A percentile compares a stretch with the other conserved stretches of the same genome.
Conservation (phyloP, 2,797 vertebrate species). For the Octomys mimax region DNA sequence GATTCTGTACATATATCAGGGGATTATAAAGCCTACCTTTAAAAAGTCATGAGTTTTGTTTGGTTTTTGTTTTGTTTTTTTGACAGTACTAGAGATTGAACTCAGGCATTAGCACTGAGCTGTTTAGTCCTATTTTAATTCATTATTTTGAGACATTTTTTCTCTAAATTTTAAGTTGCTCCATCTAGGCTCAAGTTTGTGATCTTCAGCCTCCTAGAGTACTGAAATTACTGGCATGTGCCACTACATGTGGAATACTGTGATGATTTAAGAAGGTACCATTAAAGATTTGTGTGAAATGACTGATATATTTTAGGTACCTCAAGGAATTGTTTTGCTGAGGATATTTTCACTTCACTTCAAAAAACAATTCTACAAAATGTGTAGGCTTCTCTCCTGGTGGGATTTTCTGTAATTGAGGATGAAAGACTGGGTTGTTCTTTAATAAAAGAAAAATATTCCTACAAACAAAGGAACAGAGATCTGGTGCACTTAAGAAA, state of each 20-base stretch:
- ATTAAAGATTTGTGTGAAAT: neutral
- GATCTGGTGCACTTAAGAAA: neutral
- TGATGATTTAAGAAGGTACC: neutral
- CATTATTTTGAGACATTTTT: neutral
- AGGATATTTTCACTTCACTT: neutral
- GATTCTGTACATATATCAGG: neutral
- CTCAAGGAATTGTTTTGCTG: neutral
- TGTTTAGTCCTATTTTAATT: neutral
- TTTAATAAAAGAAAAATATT: neutral
- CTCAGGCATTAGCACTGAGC: neutral
- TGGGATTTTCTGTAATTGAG: neutral
- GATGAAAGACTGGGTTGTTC: neutral
- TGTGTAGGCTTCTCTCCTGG: neutral
- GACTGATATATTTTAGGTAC: neutral
- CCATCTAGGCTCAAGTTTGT: neutral
- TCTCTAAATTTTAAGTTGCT: neutral
- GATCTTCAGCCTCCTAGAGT: neutral
- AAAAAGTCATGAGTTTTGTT: neutral
- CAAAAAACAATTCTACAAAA: neutral
- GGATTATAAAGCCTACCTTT: neutral
- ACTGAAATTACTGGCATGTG: neutral
- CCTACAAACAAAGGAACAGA: neutral
- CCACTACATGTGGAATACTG: neutral
- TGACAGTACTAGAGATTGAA: neutral
- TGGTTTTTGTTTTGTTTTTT: neutral